Evolutionary conservation across 1,140 invertebrate species (phyloP).

Genomic region (Drosophila mauritiana): DNA sequence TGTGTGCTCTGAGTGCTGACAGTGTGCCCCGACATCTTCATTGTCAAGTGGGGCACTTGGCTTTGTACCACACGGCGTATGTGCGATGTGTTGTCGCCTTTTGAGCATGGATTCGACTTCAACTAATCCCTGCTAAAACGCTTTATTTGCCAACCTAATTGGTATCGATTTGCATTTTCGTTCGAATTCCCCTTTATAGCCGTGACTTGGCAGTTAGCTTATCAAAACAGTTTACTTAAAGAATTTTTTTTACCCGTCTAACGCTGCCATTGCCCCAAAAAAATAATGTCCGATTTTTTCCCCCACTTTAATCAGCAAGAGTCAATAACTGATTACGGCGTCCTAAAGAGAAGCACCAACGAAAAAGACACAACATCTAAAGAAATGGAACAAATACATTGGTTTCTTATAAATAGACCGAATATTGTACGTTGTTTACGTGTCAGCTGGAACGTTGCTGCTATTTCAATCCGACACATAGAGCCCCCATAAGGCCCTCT

Average conservation of each 20-base stretch:
- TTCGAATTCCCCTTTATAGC: slow-evolving; percentile 21
- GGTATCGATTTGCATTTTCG: slow-evolving; percentile 40
- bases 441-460: slow-evolving; percentile 47
- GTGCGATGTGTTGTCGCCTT: slow-evolving; percentile 22
- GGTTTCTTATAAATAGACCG: slow-evolving; percentile 56
- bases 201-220: slow-evolving; percentile 55
- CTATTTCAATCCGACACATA: slow-evolving; percentile 2
- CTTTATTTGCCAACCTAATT: slow-evolving; percentile 47
- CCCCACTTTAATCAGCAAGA: slow-evolving; percentile 70
- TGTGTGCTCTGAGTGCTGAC: slow-evolving; percentile 17
- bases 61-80: slow-evolving; percentile 42
- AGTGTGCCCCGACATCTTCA: slow-evolving; percentile 33
- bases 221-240: slow-evolving; percentile 58
- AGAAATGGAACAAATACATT: slow-evolving; percentile 36
- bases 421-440: slow-evolving; percentile 40
- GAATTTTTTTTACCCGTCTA: slow-evolving; percentile 10
- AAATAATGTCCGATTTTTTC: slow-evolving; percentile 4
- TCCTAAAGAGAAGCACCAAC: slow-evolving; percentile 7
- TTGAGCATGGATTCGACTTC: not conserved
- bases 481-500: not conserved
- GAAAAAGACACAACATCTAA: slow-evolving; percentile 18
- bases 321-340: slow-evolving; percentile 75
- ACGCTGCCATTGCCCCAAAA: slow-evolving; percentile 12
- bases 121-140: slow-evolving; percentile 21
- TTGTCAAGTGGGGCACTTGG: slow-evolving; percentile 44